A percentile compares a stretch with the other conserved stretches of the same genome.
These are phyloP conservation scores for Luffia ferchaultella DNA, from an alignment of 2,888 invertebrate species.

Conservation along the genomic window DNA sequence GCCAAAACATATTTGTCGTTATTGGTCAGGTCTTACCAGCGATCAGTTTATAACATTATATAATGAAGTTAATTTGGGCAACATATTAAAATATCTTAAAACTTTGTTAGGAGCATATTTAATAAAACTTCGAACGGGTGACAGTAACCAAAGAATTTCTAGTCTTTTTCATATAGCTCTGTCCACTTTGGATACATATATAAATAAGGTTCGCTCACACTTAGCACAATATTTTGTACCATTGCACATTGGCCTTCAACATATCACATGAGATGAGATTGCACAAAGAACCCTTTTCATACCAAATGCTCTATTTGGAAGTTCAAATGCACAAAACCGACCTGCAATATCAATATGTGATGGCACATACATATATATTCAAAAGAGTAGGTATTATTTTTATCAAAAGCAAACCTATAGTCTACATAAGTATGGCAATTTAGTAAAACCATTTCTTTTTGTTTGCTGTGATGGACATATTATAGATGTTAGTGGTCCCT, in stretches of 20 bases:
- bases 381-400: conserved; percentile 12
- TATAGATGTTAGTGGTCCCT: conserved; percentile 15
- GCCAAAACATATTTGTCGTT: no score
- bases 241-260: conserved; percentile 12
- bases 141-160: conserved; percentile 57
- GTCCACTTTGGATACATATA: conserved; percentile 64
- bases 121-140: no score
- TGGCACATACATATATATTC: conserved; percentile 12
- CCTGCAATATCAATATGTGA: conserved; percentile 6
- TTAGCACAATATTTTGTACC: conserved; percentile 11
- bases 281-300: conserved; percentile 10
- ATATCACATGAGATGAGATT: conserved; percentile 12
- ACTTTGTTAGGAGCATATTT: no score
- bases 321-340: conserved; percentile 6
- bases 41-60: no score
- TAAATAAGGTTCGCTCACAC: conserved; percentile 20
- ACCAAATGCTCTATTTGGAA: conserved; percentile 8
- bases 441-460: conserved; percentile 18
- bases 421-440: conserved; percentile 17
- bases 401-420: conserved; percentile 16
- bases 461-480: conserved; percentile 17
- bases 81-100: no score
- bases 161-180: conserved; percentile 60
- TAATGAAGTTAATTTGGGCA: no score
- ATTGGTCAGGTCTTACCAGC: no score